Percentiles rank a stretch among this genome's conserved stretches.
Evolutionary conservation across 2,888 invertebrate species (phyloP).

Genomic region (Cantharis flavilabris): DNA sequence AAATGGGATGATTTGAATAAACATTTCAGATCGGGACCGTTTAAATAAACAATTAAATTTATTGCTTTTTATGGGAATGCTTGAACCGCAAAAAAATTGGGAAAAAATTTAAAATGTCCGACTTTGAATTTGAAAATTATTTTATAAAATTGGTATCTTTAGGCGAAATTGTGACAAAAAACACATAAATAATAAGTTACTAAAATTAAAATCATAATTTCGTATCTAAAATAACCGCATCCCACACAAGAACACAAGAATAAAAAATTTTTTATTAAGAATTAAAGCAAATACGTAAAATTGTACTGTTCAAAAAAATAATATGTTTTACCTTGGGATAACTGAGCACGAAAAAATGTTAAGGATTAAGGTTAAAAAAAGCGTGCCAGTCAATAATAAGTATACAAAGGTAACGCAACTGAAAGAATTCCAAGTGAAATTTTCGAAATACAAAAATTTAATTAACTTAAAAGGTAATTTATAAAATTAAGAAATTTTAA

Average conservation of each 20-base stretch:
- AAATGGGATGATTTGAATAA: not conserved
- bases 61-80: not conserved
- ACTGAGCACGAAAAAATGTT: not conserved
- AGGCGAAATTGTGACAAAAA: not conserved
- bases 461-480: not conserved
- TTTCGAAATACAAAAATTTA: not conserved
- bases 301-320: not conserved
- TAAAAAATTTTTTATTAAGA: not conserved
- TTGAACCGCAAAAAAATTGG: not conserved
- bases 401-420: not conserved
- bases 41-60: not conserved
- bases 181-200: not conserved
- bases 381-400: slow-evolving; percentile 1
- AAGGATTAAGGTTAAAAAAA: slow-evolving; percentile 1
- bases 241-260: not conserved
- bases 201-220: not conserved
- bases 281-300: not conserved
- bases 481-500: not conserved
- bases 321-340: not conserved
- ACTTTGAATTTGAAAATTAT: not conserved
- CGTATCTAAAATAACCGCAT: not conserved
- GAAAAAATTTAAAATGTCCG: not conserved
- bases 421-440: not conserved
- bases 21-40: not conserved
- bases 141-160: not conserved